phyloP scores from a whole-genome alignment of 2,113 vertebrate species.

The Halichoeres trimaculatus region DNA sequence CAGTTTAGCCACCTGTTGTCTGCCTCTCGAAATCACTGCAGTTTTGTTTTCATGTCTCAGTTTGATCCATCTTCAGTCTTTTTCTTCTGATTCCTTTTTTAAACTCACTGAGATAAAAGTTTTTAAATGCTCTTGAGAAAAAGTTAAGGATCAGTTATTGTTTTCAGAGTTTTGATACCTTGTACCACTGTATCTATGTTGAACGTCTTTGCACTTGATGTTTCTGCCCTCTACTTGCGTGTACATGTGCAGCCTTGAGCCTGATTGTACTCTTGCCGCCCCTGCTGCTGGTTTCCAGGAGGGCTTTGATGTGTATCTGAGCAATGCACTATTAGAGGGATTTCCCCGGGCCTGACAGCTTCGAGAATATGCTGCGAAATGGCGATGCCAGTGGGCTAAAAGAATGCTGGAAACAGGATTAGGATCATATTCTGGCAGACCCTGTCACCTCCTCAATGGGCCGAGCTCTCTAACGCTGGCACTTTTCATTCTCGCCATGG shows the following conservation, averaged over 20 bases:
- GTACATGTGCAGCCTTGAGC: conserved; percentile 52
- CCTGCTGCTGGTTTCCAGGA: conserved; percentile 84
- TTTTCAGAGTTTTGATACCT: conserved; percentile 11
- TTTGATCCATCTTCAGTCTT: conserved; percentile 6
- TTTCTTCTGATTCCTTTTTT: background rate
- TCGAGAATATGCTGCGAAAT: conserved; percentile 88
- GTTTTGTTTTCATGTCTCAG: conserved; percentile 29
- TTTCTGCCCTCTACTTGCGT: background rate
- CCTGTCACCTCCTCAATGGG: conserved; percentile 90
- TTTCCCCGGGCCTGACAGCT: conserved; percentile 87
- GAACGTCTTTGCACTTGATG: background rate
- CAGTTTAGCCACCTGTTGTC: conserved; percentile 82
- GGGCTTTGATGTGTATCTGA: conserved; percentile 92
- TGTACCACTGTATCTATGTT: conserved; percentile 3
- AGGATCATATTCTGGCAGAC: conserved; percentile 95
- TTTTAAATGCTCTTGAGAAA: background rate
- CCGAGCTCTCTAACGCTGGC: conserved; percentile 87
- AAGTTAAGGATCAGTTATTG: background rate
- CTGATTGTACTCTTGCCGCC: conserved; percentile 72
- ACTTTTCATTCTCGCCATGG: conserved; percentile 83
- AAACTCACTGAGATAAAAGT: background rate
- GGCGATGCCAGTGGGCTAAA: conserved; percentile 85
- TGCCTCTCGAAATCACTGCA: conserved; percentile 49
- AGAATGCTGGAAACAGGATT: conserved; percentile 94
- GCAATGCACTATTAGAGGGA: conserved; percentile 88